Evolutionary conservation across 1,140 invertebrate genomes (phyloP).

Genomic region (Aphelenchoides avenae): DNA sequence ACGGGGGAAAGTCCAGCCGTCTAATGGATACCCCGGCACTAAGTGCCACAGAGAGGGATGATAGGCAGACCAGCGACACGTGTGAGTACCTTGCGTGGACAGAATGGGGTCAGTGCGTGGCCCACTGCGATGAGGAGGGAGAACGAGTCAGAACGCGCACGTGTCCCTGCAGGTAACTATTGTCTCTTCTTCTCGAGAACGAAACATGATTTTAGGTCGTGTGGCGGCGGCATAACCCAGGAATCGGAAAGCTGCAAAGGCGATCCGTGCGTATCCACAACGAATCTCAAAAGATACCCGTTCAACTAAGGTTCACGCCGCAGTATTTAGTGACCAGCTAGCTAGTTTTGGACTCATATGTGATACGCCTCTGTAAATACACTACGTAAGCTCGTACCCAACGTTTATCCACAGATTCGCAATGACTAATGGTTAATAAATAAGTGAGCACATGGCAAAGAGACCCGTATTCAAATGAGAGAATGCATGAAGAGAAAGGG

Average conservation of each 20-base stretch:
- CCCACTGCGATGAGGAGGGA: slow-evolving; percentile 13
- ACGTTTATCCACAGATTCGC: no score
- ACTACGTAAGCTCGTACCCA: no score
- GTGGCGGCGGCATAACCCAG: slow-evolving; percentile 9
- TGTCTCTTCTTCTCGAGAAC: not conserved
- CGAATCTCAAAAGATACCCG: slow-evolving; percentile 19
- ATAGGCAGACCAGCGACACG: no score
- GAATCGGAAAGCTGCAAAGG: slow-evolving; percentile 20
- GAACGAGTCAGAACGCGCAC: slow-evolving; percentile 19
- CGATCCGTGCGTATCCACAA: slow-evolving; percentile 15
- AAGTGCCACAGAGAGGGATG: slow-evolving; percentile 5
- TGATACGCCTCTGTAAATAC: no score
- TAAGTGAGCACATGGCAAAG: no score
- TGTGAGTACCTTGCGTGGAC: slow-evolving; percentile 20
- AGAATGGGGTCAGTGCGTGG: slow-evolving; percentile 18
- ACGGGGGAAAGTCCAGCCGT: not conserved
- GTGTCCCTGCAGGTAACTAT: slow-evolving; percentile 16
- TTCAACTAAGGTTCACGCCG: no score
- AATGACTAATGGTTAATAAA: no score
- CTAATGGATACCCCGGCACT: not conserved
- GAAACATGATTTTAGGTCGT: slow-evolving; percentile 8
- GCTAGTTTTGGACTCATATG: no score
- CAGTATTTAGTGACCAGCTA: no score
- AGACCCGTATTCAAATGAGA: no score
- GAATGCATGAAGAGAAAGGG: no score